Percentiles rank a stretch among this genome's conserved stretches.
phyloP scores from a whole-genome alignment of 1,140 invertebrate genomes.

The Bombus waltoni region DNA sequence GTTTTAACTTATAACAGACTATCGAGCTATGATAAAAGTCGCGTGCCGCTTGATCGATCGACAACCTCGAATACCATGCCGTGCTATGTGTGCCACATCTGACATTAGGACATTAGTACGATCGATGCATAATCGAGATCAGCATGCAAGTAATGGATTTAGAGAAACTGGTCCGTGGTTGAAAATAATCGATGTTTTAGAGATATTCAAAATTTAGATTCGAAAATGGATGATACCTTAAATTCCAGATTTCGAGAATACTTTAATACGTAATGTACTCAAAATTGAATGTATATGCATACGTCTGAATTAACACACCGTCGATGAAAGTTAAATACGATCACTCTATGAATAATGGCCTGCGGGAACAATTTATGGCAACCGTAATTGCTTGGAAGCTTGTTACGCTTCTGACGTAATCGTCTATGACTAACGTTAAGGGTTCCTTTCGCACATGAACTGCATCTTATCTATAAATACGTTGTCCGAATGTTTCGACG shows the following conservation, averaged over 20 bases:
- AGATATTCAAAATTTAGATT: too few species aligned
- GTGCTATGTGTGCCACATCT: neutral
- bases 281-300: too few species aligned
- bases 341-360: neutral
- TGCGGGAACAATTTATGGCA: neutral
- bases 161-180: too few species aligned
- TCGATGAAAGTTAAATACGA: neutral
- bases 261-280: too few species aligned
- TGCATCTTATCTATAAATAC: neutral
- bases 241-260: too few species aligned
- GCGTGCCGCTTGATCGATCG: slow-evolving; percentile 25
- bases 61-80: too few species aligned
- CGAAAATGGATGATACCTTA: too few species aligned
- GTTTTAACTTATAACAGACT: slow-evolving; percentile 20
- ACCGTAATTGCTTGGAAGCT: slow-evolving; percentile 8
- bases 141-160: neutral
- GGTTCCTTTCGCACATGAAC: slow-evolving; percentile 19
- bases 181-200: too few species aligned
- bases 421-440: slow-evolving; percentile 3
- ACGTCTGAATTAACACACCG: too few species aligned
- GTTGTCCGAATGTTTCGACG: slow-evolving; percentile 34
- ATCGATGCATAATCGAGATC: neutral
- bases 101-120: neutral
- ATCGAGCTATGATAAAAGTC: slow-evolving; percentile 47
- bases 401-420: slow-evolving; percentile 5